A percentile compares a stretch with the other conserved stretches of the same genome.
Conservation (phyloP, 2,888 invertebrate genomes). For the Periphyllus acericola region DNA sequence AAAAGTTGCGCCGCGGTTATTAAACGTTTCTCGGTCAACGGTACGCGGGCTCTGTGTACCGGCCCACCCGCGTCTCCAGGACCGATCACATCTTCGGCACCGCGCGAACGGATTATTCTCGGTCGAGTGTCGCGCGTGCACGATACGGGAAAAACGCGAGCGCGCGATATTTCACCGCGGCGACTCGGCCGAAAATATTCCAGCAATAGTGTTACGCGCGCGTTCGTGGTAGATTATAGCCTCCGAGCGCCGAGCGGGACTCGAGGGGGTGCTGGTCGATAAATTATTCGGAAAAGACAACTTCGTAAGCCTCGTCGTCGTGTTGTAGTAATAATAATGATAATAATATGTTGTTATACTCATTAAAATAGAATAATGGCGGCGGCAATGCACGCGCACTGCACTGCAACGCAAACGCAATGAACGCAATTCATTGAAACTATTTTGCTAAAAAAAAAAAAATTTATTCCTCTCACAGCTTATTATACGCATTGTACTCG, state of each 20-base stretch:
- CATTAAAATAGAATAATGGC: neutral
- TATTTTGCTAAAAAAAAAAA: too few relatives aligned
- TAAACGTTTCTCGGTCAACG: constrained; percentile 46
- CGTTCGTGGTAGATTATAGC: constrained; percentile 50
- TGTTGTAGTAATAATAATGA: neutral
- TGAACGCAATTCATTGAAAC: too few relatives aligned
- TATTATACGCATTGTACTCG: too few relatives aligned
- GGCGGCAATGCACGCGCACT: neutral
- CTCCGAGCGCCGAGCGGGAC: neutral
- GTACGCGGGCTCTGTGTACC: neutral
- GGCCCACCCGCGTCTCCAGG: neutral
- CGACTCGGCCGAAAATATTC: constrained; percentile 15
- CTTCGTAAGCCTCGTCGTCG: constrained; percentile 18
- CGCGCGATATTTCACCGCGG: constrained; percentile 20
- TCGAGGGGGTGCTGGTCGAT: constrained; percentile 9
- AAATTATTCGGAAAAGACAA: constrained; percentile 41
- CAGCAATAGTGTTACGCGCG: too few relatives aligned
- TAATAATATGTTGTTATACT: neutral
- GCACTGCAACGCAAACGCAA: too few relatives aligned
- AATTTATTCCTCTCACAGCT: too few relatives aligned
- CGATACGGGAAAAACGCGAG: too few relatives aligned
- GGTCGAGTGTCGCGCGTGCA: neutral
- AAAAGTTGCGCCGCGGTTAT: constrained; percentile 13
- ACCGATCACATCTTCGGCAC: neutral
- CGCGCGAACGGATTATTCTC: constrained; percentile 42